Percentiles rank a stretch among this genome's conserved stretches.
phyloP scores from a whole-genome alignment of 2,113 vertebrate species.

The Connochaetes taurinus region DNA sequence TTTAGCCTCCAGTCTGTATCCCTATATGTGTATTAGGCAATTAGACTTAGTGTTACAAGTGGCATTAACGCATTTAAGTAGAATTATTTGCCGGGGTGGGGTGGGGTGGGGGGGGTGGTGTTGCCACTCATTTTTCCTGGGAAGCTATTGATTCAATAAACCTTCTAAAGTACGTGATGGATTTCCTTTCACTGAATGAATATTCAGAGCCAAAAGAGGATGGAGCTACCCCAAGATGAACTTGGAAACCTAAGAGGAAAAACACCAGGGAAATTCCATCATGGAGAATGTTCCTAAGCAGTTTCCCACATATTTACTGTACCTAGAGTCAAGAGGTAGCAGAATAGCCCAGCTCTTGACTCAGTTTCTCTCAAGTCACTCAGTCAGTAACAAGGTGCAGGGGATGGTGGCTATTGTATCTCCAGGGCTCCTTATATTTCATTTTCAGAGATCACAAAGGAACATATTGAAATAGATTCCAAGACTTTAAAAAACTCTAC shows the following conservation, averaged over 20 bases:
- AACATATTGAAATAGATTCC: background rate
- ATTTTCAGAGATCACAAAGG: background rate
- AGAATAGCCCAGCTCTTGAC: background rate
- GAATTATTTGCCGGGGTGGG: background rate
- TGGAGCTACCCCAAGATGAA: background rate
- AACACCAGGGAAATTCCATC: background rate
- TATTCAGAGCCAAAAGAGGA: background rate
- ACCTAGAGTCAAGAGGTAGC: background rate
- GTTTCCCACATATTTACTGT: background rate
- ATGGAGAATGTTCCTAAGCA: background rate
- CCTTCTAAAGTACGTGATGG: background rate
- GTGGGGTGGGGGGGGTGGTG: background rate
- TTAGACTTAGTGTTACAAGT: background rate
- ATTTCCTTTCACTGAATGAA: background rate
- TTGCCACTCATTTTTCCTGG: background rate
- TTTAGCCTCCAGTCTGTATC: background rate
- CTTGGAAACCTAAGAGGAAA: background rate
- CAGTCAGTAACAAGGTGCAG: background rate
- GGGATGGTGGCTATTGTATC: background rate
- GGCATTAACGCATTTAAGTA: background rate
- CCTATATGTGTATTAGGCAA: background rate
- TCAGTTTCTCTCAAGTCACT: background rate
- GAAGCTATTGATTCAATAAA: background rate
- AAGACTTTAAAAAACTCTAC: background rate
- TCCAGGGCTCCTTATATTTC: background rate